Evolutionary conservation across 2,113 vertebrate genomes (phyloP), one percentile per base, ranked within the genome.

Genomic region (Opisthocomus hoazin): DNA sequence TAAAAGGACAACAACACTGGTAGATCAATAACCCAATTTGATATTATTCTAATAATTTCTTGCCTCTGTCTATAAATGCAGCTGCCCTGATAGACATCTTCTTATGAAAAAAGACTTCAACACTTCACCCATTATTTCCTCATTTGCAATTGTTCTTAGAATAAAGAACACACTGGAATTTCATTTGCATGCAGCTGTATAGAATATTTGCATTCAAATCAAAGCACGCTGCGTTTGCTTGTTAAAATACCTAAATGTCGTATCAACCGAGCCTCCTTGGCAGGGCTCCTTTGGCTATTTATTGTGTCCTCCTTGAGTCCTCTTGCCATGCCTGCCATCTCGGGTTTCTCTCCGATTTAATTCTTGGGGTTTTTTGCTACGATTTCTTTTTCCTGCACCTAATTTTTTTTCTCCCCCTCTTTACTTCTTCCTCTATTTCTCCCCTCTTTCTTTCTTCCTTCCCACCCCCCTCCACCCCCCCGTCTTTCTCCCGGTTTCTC

Each of bases 121-220:
- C 22, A 46, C 24, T 75, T 64, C 78, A 74, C 6, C 26, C 32
- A 45, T n/a, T 64, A 48, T 43, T 45, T 70, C 64, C 29, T 68
- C 32, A 37, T 74, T 70, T 77, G 27, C n/a, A 65, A 48, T 68
- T 43, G 32, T 68, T 87, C 53, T 65, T 73, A n/a, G 41, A 66
- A 82, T 79, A n/a, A 82, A 70, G n/a, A 91, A 21, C 10, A n/a
- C 39, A n/a, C 15, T 79, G 58, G 46, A 79, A 80, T 80, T 89
- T 69, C n/a, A 77, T 90, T 79, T 88, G 54, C 58, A 86, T 83
- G 45, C 36, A 94, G 63, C 37, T 94, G 48, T 66, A 88, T 13
- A 70, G 56, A 81, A 73, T 82, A 91, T 77, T 64, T 89, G 66
- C 66, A 83, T 86, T 70, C 58, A 77, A 76, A 80, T 48, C 32